phyloP scores from a whole-genome alignment of 2,797 vertebrate species.

The Pteropus rufus region DNA sequence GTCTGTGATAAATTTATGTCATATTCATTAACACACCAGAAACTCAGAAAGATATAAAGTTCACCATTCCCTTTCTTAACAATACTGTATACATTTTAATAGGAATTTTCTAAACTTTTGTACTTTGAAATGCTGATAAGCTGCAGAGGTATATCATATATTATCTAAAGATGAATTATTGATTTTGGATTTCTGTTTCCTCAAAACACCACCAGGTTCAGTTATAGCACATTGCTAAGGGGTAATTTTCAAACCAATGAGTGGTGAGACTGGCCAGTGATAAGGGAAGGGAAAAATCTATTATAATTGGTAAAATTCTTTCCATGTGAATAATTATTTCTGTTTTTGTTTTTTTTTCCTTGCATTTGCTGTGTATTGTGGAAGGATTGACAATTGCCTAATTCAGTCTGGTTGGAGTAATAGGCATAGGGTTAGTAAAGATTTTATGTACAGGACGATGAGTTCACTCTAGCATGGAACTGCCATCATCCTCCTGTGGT shows the following conservation, averaged over 20 bases:
- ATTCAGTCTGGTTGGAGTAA: not conserved
- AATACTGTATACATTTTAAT: slow-evolving; percentile 25
- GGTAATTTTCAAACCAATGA: slow-evolving; percentile 69
- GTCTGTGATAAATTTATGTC: not conserved
- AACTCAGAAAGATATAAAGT: slow-evolving; percentile 25
- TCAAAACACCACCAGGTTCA: slow-evolving; percentile 37
- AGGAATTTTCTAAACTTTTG: slow-evolving; percentile 58
- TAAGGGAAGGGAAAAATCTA: not conserved
- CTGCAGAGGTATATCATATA: not conserved
- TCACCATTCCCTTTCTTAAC: slow-evolving; percentile 3
- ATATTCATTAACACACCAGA: slow-evolving; percentile 7
- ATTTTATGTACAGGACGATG: not conserved
- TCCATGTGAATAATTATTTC: not conserved
- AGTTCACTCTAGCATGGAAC: not conserved
- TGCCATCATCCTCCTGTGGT: not conserved
- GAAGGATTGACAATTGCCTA: not conserved
- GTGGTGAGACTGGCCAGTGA: not conserved
- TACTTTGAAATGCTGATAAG: slow-evolving; percentile 72
- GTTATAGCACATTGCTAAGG: slow-evolving; percentile 41
- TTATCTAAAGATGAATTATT: slow-evolving; percentile 53
- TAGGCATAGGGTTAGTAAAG: not conserved
- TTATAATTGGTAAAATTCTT: not conserved
- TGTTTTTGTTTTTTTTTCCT: not conserved
- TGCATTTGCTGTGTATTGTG: not conserved
- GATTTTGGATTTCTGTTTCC: slow-evolving; percentile 55